Base-by-base conservation (phyloP, 2,888 invertebrate genomes). In the Orthonychiurus folsomi region DNA sequence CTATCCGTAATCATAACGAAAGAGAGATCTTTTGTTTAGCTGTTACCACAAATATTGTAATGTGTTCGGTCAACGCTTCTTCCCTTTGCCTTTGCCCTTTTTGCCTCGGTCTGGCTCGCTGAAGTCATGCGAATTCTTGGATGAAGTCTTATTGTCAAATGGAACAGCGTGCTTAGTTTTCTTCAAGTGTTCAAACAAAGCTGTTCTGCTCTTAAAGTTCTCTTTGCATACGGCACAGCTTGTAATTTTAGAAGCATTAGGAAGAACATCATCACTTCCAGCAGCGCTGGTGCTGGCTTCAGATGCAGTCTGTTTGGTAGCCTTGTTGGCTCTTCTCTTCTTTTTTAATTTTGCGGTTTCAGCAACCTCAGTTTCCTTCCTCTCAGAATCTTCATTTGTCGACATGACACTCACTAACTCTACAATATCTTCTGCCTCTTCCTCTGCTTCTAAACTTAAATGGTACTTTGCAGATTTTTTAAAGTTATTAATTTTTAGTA, bases 171-270 rank as follows among this genome's bases (percentile, higher is more conserved):
- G 72, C 12, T 69, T 69, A 27, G 68, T 68, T 12, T 63, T 47
- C 59, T 69, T 66, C 2, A 69, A 65, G 50, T 72, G 72, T 5
- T 59, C 55, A 64, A 72, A 72, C 23, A 72, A 50, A 57, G 69
- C 64, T 23, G 63, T 64, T 3, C 68, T 50, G 52, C 66, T 70
- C 27, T 60, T 9, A 60, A 72, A 72, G 3, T 50, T 25, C 58
- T 62, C 62, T 50, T 64, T 65, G 37, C 70, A 72, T 0, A 66
- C 61, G 26, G 59, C 62, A 59, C 72, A 72, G 2, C 28, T 12
- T 37, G 37, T 20, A 1, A 27, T 2, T 25, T 48, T 23, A 48
- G 27, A 27, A 52, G 52, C 23, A 20, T 9, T 20, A n/a, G 3
- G 5, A 9, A 20, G 9, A 52, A 52, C n/a, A 9, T n/a, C 23